Evolutionary conservation across 2,797 vertebrate genomes (phyloP), one percentile per base, ranked within the genome.

Genomic region (Pampus argenteus): DNA sequence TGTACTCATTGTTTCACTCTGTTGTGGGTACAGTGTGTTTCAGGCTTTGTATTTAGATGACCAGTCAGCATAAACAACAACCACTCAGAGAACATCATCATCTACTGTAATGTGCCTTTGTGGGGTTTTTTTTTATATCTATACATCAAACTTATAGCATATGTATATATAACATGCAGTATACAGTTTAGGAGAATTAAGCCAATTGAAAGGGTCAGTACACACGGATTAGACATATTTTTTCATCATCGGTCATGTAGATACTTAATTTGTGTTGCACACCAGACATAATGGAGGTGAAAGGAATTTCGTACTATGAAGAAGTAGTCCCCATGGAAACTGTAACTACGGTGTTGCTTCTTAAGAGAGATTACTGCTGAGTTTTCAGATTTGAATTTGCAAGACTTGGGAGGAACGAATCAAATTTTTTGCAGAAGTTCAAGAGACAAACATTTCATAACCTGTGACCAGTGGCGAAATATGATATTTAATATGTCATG

Each of bases 131-230:
- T 50, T 51, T 69, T 2, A 44, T 36, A 31, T 26, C 8, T 38
- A 23, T 15, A 28, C 10, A 11, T 73, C 50, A 38, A 50, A 72
- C 17, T 2, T 9, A n/a, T 36, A 17, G 47, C 66, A 34, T 52
- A 25, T 51, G 14, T 31, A 48, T 63, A 18, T 23, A 48, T 26
- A 64, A 34, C 40, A 29, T 17, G 13, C 49, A 26, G n/a, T 9
- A 2, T 5, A 14, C 2, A 20, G 66, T 44, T 56, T 40, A 67
- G 64, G 74, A 55, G 58, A 76, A 76, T 45, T 36, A 34, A 14
- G 34, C 26, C 72, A 79, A 69, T 76, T 72, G 68, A 47, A 52
- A 52, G 26, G 9, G 6, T 31, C 25, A 23, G 44, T 49, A 34
- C 31, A 40, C 23, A 2, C 25, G 20, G 56, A 42, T 36, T 36